A percentile compares a stretch with the other conserved stretches of the same genome.
Evolutionary conservation across 2,113 vertebrate genomes (phyloP).

Genomic region (Labrus mixtus): DNA sequence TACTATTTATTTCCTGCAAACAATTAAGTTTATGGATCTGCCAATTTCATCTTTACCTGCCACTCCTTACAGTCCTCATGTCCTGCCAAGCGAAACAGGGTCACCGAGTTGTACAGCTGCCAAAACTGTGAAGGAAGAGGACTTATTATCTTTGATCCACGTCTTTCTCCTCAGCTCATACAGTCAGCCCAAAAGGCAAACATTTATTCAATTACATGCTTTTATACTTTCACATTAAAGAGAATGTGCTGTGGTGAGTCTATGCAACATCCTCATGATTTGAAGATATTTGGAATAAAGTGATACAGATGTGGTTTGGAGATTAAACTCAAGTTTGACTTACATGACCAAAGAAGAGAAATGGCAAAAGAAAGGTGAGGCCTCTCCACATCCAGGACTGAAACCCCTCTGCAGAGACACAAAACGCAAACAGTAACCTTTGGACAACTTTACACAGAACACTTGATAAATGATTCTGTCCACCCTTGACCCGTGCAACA

Average conservation of each 20-base stretch:
- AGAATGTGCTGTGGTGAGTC: not conserved
- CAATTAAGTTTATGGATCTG: not conserved
- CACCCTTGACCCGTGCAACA: conserved; percentile 17
- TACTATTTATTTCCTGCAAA: too few species aligned
- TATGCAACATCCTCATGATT: not conserved
- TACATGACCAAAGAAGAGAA: conserved; percentile 97
- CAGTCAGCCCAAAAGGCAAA: not conserved
- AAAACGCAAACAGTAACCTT: conserved; percentile 14
- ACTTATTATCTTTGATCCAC: conserved; percentile 25
- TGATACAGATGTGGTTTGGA: not conserved
- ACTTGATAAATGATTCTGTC: too few species aligned
- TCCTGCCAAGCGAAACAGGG: conserved; percentile 90
- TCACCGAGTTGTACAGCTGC: conserved; percentile 96
- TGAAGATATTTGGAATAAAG: not conserved
- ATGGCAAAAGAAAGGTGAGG: conserved; percentile 95
- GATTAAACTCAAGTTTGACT: conserved; percentile 75
- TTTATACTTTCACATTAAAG: not conserved
- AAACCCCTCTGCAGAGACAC: conserved; percentile 90
- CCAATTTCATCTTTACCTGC: conserved; percentile 85
- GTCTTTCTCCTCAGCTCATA: not conserved
- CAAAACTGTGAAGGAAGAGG: conserved; percentile 88
- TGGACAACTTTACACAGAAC: conserved; percentile 4
- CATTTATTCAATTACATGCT: not conserved
- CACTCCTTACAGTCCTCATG: conserved; percentile 95
- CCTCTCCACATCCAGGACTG: conserved; percentile 99